Evolutionary conservation across 2,888 invertebrate species (phyloP).

Genomic region (Liopterus haemorrhoidalis): DNA sequence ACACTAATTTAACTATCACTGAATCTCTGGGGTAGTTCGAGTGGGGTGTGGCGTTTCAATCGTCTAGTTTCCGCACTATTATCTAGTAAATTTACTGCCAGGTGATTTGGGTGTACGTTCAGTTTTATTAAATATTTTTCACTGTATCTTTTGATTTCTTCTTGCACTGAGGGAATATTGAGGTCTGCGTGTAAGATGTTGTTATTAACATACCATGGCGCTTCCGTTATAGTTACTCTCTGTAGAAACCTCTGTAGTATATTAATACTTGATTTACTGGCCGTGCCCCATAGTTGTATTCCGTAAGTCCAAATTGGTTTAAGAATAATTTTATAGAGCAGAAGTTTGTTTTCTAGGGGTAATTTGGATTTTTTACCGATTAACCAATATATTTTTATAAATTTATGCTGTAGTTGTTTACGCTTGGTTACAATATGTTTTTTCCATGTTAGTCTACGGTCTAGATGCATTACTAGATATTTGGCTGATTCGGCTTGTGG

Average conservation of each 20-base stretch:
- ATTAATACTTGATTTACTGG: conserved; percentile 11
- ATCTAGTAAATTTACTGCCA: conserved; percentile 8
- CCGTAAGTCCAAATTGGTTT: conserved; percentile 13
- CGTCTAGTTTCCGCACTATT: conserved; percentile 4
- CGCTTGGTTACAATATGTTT: too few relatives aligned
- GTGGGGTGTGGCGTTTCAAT: conserved; percentile 5
- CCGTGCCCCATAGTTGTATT: conserved; percentile 9
- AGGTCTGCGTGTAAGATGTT: not conserved
- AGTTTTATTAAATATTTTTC: conserved; percentile 1
- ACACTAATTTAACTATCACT: too few relatives aligned
- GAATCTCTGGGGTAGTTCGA: conserved; percentile 11
- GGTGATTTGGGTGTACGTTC: conserved; percentile 5
- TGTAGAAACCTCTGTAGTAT: conserved; percentile 7
- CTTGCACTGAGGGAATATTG: conserved; percentile 7
- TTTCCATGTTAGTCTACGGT: too few relatives aligned
- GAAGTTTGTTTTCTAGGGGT: too few relatives aligned
- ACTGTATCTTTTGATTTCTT: conserved; percentile 2
- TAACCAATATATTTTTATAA: too few relatives aligned
- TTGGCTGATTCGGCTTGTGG: too few relatives aligned
- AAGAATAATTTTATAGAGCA: conserved; percentile 1
- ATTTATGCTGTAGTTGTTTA: too few relatives aligned
- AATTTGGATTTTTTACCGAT: too few relatives aligned
- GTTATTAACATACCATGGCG: conserved; percentile 8
- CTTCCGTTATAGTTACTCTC: conserved; percentile 4
- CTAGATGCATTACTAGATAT: too few relatives aligned